Conservation (phyloP, 2,888 invertebrate genomes). For the Agonopterix alstromeriana region DNA sequence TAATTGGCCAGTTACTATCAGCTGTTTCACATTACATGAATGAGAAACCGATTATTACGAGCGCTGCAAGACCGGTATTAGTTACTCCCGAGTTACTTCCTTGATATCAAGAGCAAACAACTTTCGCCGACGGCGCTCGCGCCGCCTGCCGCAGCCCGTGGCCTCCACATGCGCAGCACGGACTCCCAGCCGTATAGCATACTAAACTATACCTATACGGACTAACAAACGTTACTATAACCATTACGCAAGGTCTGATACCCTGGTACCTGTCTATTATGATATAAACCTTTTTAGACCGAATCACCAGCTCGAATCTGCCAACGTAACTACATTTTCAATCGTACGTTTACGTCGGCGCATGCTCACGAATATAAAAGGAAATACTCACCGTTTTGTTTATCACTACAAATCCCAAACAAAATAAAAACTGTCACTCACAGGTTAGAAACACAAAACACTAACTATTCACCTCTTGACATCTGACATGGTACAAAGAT, state of each 20-base stretch:
- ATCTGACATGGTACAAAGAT: constrained; percentile 63
- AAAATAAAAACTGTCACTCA: constrained; percentile 68
- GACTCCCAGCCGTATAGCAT: constrained; percentile 23
- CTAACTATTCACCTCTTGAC: constrained; percentile 72
- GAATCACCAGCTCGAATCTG: not conserved
- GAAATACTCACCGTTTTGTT: constrained; percentile 66
- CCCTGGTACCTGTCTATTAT: constrained; percentile 2
- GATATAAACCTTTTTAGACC: no score
- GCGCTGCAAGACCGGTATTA: constrained; percentile 37
- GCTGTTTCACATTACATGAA: no score
- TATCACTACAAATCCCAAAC: constrained; percentile 70
- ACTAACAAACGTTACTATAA: constrained; percentile 22
- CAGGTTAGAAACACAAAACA: constrained; percentile 66
- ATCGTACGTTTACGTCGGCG: constrained; percentile 16
- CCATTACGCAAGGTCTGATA: constrained; percentile 41
- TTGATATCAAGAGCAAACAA: constrained; percentile 65
- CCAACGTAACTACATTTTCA: constrained; percentile 26
- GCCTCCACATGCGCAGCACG: constrained; percentile 23
- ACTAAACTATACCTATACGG: constrained; percentile 17
- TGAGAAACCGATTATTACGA: not conserved
- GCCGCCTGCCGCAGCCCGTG: constrained; percentile 20
- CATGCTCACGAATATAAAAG: constrained; percentile 29
- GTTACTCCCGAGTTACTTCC: constrained; percentile 39
- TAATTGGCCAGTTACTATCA: no score
- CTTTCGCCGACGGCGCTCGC: constrained; percentile 46